Conservation (phyloP, 1,140 invertebrate species). For the Orius insidiosus region DNA sequence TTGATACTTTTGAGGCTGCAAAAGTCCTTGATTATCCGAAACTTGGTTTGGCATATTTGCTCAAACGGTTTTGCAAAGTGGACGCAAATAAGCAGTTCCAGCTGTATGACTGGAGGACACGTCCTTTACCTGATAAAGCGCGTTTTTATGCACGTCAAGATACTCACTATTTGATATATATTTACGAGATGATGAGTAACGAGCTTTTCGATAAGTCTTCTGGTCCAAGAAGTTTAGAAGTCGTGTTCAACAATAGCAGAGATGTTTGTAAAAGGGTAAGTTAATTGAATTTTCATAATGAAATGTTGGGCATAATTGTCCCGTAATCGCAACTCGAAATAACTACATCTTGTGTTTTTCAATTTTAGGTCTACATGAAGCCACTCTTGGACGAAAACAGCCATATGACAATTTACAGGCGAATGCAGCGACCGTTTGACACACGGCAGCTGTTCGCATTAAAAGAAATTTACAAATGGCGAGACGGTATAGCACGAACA, state of each 20-base stretch:
- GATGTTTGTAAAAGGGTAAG: slow-evolving; percentile 46
- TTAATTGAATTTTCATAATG: neutral
- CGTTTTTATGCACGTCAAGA: slow-evolving; percentile 82
- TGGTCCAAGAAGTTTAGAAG: slow-evolving; percentile 41
- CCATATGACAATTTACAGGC: slow-evolving; percentile 55
- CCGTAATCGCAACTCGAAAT: neutral
- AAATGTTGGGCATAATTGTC: too few species aligned
- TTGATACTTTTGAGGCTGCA: slow-evolving; percentile 86
- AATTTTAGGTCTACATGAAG: slow-evolving; percentile 60
- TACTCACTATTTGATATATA: slow-evolving; percentile 88
- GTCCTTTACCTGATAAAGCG: slow-evolving; percentile 71
- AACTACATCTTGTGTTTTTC: slow-evolving; percentile 12
- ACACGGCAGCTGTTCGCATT: slow-evolving; percentile 70
- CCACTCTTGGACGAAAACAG: slow-evolving; percentile 51
- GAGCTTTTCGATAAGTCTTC: slow-evolving; percentile 56
- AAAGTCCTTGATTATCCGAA: slow-evolving; percentile 51
- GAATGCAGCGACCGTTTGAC: slow-evolving; percentile 67
- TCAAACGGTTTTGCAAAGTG: slow-evolving; percentile 63
- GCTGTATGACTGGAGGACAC: slow-evolving; percentile 89
- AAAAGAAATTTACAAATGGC: slow-evolving; percentile 69
- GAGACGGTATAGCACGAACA: slow-evolving; percentile 63
- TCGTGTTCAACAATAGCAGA: slow-evolving; percentile 52
- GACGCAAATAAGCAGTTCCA: slow-evolving; percentile 84
- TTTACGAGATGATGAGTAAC: slow-evolving; percentile 69
- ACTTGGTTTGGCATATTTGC: slow-evolving; percentile 59